A percentile compares a stretch with the other conserved stretches of the same genome.
phyloP scores from a whole-genome alignment of 2,888 invertebrate genomes.

The Acrobasis consociella region DNA sequence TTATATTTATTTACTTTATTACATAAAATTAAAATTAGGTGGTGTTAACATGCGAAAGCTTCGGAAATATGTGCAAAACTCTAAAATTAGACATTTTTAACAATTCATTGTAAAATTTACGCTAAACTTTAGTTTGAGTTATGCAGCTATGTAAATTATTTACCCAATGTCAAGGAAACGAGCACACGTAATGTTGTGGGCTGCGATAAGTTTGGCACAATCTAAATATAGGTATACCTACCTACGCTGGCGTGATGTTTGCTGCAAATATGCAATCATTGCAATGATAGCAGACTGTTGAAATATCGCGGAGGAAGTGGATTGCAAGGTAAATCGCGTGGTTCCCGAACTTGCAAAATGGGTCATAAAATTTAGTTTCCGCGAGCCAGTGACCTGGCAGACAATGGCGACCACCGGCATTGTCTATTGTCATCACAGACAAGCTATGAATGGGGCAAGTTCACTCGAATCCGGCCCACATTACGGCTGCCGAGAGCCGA shows the following conservation, averaged over 20 bases:
- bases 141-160: conserved; percentile 8
- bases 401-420: conserved; percentile 65
- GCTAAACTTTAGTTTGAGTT: neutral
- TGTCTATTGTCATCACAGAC: conserved; percentile 68
- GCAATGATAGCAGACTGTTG: conserved; percentile 26
- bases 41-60: too few relatives aligned
- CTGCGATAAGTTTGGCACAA: conserved; percentile 16
- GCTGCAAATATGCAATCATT: conserved; percentile 7
- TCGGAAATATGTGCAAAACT: too few relatives aligned
- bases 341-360: conserved; percentile 56
- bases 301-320: conserved; percentile 41
- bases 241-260: conserved; percentile 13
- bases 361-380: conserved; percentile 59
- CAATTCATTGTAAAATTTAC: too few relatives aligned
- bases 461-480: conserved; percentile 63
- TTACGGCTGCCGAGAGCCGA: conserved; percentile 51
- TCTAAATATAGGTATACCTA: conserved; percentile 9
- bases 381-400: conserved; percentile 58
- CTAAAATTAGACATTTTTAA: too few relatives aligned
- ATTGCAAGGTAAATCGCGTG: conserved; percentile 46
- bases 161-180: conserved; percentile 18
- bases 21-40: too few relatives aligned
- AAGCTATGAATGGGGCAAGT: conserved; percentile 74
- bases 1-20: too few relatives aligned
- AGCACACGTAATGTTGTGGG: neutral